Conservation (phyloP, 2,113 vertebrate species). For the Rynchops niger region DNA sequence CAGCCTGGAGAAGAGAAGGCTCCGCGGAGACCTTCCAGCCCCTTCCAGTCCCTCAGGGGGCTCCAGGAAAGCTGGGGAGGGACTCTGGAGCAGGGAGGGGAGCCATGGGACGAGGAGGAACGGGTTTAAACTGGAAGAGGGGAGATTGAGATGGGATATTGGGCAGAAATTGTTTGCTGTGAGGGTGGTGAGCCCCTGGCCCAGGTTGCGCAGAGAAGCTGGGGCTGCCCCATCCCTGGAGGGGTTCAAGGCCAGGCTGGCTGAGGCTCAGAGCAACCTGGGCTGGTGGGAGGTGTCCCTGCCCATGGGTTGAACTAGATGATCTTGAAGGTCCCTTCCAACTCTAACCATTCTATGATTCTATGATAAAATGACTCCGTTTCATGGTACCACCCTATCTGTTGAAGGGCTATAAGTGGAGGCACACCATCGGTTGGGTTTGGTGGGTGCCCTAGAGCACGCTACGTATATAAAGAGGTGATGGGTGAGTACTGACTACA, state of each 20-base stretch:
- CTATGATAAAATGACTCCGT: neutral
- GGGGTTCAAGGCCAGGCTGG: too few species aligned
- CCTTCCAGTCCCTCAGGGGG: neutral
- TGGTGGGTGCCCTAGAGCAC: neutral
- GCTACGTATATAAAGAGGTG: rapidly evolving
- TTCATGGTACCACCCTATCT: neutral
- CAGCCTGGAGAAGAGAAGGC: neutral
- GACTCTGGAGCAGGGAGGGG: neutral
- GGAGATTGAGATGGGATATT: too few species aligned
- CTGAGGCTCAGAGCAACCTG: neutral
- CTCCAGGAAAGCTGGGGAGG: neutral
- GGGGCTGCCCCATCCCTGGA: too few species aligned
- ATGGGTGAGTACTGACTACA: neutral
- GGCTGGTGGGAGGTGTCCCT: neutral
- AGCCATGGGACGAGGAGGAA: neutral
- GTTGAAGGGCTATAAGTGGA: neutral
- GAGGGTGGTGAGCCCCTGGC: too few species aligned
- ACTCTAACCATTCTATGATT: neutral
- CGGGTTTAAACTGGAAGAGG: too few species aligned
- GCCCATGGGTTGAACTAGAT: neutral
- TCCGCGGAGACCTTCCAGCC: neutral
- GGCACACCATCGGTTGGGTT: neutral
- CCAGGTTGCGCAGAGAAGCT: too few species aligned
- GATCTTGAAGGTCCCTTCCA: neutral
- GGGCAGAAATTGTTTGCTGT: too few species aligned